Evolutionary conservation across 2,888 invertebrate species (phyloP), one percentile per base, ranked within the genome.

Genomic region (Platycheirus rosarum): DNA sequence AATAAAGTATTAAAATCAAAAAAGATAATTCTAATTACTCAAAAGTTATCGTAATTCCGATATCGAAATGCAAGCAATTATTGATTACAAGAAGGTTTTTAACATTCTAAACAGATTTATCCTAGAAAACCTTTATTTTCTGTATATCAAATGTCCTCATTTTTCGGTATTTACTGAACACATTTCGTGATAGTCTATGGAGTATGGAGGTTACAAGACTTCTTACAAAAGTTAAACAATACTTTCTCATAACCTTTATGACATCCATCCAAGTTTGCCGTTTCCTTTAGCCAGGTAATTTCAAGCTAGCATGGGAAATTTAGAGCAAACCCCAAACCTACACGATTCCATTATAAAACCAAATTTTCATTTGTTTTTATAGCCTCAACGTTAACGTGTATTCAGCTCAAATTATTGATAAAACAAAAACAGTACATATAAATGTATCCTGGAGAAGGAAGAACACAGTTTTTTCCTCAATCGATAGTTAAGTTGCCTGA

Each of bases 371-470:
- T 49, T 60, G 2, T 35, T 14, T 42, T 37, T 26, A 66, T 32
- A 29, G 18, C 29, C 23, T 5, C 8, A 55, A 55, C 13, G n/a
- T 46, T n/a, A n/a, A n/a, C n/a, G 29, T 55, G 23, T 32, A 51
- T 11, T 51, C 32, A 18, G 35, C n/a, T 53, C 20, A 48, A 69
- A 63, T 74, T 79, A 79, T 79, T 68, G 79, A 79, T 63, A 79
- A 74, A 79, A 79, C 79, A 78, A 78, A n/a, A 62, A 40, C 44
- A 37, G 51, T 32, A 23, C 14, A 20, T 20, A 53, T 18, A 8
- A 3, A 16, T n/a, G 11, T n/a, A 35, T 1, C 5, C 14, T 14
- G 20, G 26, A 53, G 5, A 29, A 53, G 8, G 6, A 29, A 26
- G 49, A 23, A 48, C 13, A 11, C n/a, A n/a, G n/a, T 35, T 11